Conservation (phyloP, 2,797 vertebrate genomes). For the Spheniscus humboldti region DNA sequence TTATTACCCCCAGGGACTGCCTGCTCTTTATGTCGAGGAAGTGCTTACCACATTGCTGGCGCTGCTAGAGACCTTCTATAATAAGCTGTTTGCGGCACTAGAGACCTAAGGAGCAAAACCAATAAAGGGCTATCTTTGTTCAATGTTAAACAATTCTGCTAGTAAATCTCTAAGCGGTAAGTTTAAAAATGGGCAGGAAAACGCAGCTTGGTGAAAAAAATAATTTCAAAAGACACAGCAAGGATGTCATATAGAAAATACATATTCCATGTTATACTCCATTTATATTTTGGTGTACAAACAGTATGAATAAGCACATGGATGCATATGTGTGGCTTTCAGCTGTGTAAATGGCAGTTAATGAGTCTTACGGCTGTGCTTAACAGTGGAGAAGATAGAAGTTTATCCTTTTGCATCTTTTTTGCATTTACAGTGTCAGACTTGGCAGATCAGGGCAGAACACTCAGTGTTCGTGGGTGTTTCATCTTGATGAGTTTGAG, state of each 20-base stretch:
- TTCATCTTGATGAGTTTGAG: slow-evolving; percentile 3
- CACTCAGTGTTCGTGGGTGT: neutral
- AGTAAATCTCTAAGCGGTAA: neutral
- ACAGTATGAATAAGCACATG: neutral
- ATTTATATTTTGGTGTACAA: neutral
- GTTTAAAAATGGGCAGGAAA: neutral
- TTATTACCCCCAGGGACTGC: neutral
- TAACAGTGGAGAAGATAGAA: neutral
- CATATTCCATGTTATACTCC: neutral
- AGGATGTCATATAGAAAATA: neutral
- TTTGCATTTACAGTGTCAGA: neutral
- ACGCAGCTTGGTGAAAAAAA: neutral
- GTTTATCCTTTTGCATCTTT: neutral
- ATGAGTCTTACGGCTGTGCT: neutral
- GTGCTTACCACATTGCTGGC: neutral
- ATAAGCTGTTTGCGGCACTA: neutral
- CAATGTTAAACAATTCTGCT: neutral
- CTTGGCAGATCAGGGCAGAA: neutral
- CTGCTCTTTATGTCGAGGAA: neutral
- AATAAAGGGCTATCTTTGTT: neutral
- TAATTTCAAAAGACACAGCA: neutral
- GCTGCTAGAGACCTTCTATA: neutral
- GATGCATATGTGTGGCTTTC: neutral
- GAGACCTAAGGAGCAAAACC: neutral
- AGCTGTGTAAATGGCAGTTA: neutral